phyloP scores from a whole-genome alignment of 23 tunicate species.

The Phallusia fumigata region DNA sequence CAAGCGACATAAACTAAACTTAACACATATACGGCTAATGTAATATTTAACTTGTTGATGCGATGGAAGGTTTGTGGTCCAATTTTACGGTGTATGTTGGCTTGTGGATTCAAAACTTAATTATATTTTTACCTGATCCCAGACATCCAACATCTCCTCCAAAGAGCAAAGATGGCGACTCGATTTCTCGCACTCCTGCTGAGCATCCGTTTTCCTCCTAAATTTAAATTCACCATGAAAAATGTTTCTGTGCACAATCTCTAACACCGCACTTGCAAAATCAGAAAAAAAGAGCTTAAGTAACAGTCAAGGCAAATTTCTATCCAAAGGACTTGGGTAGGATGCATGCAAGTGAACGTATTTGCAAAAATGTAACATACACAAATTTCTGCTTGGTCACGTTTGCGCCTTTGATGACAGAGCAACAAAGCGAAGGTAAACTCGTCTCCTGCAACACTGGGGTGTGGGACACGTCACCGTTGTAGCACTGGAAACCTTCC shows the following conservation, averaged over 20 bases:
- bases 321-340: not conserved
- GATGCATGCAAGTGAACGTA: not conserved
- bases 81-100: too few species aligned
- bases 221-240: not conserved
- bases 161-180: slow-evolving; percentile 56
- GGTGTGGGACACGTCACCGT: slow-evolving; percentile 61
- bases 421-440: slow-evolving; percentile 71
- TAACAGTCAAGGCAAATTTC: not conserved
- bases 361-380: slow-evolving; percentile 27
- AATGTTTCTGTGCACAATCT: too few species aligned
- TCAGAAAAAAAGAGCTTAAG: too few species aligned
- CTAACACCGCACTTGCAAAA: too few species aligned
- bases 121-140: slow-evolving; percentile 51
- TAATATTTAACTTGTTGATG: too few species aligned
- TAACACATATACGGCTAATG: too few species aligned
- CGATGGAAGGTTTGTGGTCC: too few species aligned
- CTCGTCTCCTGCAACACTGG: slow-evolving; percentile 38
- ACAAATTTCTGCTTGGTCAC: slow-evolving; percentile 54
- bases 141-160: slow-evolving; percentile 66
- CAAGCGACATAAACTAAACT: too few species aligned
- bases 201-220: slow-evolving; percentile 48
- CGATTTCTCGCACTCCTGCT: slow-evolving; percentile 39
- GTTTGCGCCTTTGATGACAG: slow-evolving; percentile 62
- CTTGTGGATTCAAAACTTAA: too few species aligned
- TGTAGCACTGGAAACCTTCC: slow-evolving; percentile 71